These are phyloP conservation scores for Ips typographus DNA, from an alignment of 1,140 invertebrate genomes.

Conservation along the genomic window DNA sequence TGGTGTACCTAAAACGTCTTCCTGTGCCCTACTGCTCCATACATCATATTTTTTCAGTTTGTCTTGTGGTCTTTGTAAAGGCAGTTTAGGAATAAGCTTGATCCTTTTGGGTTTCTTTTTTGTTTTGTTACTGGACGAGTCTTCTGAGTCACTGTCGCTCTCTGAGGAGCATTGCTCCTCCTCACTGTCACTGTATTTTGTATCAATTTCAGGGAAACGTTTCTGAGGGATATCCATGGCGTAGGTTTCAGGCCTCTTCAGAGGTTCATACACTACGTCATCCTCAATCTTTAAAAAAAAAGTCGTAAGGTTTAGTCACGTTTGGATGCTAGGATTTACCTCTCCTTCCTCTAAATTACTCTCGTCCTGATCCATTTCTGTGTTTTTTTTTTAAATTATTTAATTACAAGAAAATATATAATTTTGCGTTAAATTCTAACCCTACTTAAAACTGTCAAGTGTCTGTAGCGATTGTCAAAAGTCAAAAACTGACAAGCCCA, in stretches of 20 bases:
- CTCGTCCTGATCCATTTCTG: constrained; percentile 35
- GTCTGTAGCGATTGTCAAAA: no score
- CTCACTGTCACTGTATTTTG: constrained; percentile 48
- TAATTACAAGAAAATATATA: no score
- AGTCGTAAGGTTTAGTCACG: neutral
- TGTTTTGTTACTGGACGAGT: constrained; percentile 11
- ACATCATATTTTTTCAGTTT: constrained; percentile 61
- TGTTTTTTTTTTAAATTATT: neutral
- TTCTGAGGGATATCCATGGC: constrained; percentile 45
- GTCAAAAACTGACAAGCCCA: no score
- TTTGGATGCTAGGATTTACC: constrained; percentile 40
- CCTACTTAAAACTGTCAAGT: no score
- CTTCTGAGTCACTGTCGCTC: constrained; percentile 56
- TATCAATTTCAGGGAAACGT: constrained; percentile 41
- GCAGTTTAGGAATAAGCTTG: constrained; percentile 51
- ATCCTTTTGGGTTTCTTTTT: constrained; percentile 50
- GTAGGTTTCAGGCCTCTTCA: constrained; percentile 52
- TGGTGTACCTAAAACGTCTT: constrained; percentile 53
- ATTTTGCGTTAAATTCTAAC: no score
- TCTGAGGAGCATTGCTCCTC: constrained; percentile 53
- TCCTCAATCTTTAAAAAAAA: constrained; percentile 35
- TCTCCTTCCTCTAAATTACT: constrained; percentile 51
- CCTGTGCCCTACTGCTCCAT: constrained; percentile 63
- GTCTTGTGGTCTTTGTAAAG: constrained; percentile 37
- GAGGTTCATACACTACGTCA: constrained; percentile 51